Base-by-base conservation (phyloP, 1,140 invertebrate genomes). In the Micrasema minimum region DNA sequence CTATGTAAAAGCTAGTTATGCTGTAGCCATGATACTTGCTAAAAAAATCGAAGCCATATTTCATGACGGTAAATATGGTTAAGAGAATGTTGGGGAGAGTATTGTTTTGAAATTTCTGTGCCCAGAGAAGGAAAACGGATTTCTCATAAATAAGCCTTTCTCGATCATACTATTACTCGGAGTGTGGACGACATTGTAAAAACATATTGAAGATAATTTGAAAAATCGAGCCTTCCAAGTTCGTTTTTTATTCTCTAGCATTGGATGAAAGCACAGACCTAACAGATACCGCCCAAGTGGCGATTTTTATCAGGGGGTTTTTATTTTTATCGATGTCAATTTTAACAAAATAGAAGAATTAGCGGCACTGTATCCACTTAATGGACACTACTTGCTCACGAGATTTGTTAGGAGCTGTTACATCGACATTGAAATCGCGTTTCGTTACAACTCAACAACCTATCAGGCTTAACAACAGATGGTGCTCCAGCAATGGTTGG, bases 201-300 rank as follows among this genome's bases (percentile, higher is more conserved):
- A 62, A 53, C 55, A 79, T 68, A 66, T 79, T 66, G 50, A 72
- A 51, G 41, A 53, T 55, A 66, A 69, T 59, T 70, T 78, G 64
- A 73, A 72, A 50, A 68, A 68, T 43, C 59, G 65, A 70, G 65
- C 64, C 64, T 69, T 51, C 43, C 35, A 61, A 77, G 55, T 78
- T 79, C 50, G 62, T 75, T 71, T 79, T 57, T 72, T 79, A 72
- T 76, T 76, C 77, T 67, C 35, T 79, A 31, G 77, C 77, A 55
- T 71, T 78, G 65, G 78, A 80, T 76, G 77, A 81, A 74, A 74
- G 69, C 41, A 80, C 73, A 45, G 77, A 81, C 72, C 70, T 78
- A 64, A 72, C 66, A 62, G 77, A 79, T 69, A 70, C 72, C 64
- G 76, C 75, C 64, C 76, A 79, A 76, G 71, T 78, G 62, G 72